Evolutionary conservation across 1,140 invertebrate species (phyloP).

Genomic region (Goniozus legneri): DNA sequence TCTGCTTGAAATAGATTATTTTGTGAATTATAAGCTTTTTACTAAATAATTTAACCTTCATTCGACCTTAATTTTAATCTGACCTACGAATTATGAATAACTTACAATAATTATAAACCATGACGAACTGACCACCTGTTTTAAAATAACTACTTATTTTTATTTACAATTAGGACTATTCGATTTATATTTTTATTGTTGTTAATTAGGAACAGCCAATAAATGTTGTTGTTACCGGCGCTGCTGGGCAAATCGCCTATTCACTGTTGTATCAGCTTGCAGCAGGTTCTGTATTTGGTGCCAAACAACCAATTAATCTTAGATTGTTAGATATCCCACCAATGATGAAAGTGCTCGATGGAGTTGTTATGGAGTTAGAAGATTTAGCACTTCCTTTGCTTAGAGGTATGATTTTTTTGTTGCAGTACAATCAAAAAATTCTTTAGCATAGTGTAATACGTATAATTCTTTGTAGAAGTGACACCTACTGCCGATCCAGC

Average conservation of each 20-base stretch:
- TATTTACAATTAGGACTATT: no score
- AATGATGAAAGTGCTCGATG: slow-evolving; percentile 92
- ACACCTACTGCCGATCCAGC: slow-evolving; percentile 83
- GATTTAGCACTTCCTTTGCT: slow-evolving; percentile 96
- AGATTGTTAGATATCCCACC: slow-evolving; percentile 92
- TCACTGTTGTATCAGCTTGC: slow-evolving; percentile 91
- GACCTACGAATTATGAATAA: background rate
- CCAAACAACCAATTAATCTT: slow-evolving; percentile 82
- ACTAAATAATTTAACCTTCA: slow-evolving; percentile 20
- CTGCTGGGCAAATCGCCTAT: slow-evolving; percentile 98
- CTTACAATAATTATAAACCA: no score
- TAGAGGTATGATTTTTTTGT: slow-evolving; percentile 45
- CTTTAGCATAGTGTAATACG: background rate
- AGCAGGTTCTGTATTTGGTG: slow-evolving; percentile 95
- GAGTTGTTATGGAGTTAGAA: slow-evolving; percentile 95
- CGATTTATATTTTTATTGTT: no score
- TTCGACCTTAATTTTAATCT: slow-evolving; percentile 19
- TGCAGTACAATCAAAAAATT: background rate
- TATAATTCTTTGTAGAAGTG: slow-evolving; percentile 59
- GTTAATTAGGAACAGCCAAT: slow-evolving; percentile 80
- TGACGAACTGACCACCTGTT: background rate
- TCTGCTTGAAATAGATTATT: background rate
- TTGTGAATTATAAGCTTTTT: background rate
- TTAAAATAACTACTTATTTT: background rate
- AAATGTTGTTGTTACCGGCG: slow-evolving; percentile 94